phyloP scores from a whole-genome alignment of 1,140 invertebrate genomes.

The Rhopalosiphum maidis region DNA sequence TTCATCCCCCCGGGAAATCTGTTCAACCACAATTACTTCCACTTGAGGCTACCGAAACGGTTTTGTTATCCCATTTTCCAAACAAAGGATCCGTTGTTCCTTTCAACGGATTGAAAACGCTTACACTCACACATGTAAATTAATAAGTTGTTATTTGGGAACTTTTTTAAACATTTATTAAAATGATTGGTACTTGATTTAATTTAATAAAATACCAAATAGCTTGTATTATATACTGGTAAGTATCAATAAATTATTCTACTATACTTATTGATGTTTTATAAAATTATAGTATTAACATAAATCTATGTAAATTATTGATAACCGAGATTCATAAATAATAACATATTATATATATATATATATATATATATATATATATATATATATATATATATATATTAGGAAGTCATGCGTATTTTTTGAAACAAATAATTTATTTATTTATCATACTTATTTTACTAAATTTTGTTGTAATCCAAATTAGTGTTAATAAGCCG shows the following conservation, averaged over 20 bases:
- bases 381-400: background rate
- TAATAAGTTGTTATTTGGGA: background rate
- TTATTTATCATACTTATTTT: background rate
- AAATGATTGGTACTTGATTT: background rate
- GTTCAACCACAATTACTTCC: conserved; percentile 40
- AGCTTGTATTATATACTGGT: background rate
- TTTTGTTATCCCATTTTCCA: conserved; percentile 23
- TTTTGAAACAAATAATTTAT: background rate
- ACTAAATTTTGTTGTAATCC: background rate
- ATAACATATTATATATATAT: background rate
- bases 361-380: background rate
- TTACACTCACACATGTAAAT: background rate
- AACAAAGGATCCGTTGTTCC: conserved; percentile 40
- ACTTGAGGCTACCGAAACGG: conserved; percentile 19
- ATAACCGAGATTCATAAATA: background rate
- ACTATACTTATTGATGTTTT: background rate
- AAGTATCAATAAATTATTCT: background rate
- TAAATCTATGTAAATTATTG: background rate
- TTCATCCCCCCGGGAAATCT: conserved; percentile 6
- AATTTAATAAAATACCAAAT: background rate
- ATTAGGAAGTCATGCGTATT: background rate
- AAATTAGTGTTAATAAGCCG: background rate
- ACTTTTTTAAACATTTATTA: background rate
- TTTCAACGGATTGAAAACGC: background rate
- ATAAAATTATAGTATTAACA: background rate